These are phyloP conservation scores for Matsumurasca onukii DNA, from an alignment of 1,140 invertebrate genomes.

Conservation along the genomic window DNA sequence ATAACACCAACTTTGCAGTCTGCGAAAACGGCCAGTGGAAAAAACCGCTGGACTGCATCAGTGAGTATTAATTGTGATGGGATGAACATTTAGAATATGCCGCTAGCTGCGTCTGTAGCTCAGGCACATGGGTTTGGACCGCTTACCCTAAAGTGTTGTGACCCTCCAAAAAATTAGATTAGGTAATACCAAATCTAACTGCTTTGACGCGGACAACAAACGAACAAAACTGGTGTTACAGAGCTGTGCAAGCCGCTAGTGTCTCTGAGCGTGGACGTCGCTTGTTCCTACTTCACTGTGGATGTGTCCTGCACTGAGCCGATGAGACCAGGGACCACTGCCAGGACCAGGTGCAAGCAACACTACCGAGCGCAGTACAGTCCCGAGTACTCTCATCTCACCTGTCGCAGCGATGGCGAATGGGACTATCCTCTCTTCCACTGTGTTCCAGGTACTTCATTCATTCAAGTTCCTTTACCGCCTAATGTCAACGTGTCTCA, in stretches of 20 bases:
- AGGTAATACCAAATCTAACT: too few relatives aligned
- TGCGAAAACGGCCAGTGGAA: constrained; percentile 1
- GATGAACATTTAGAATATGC: too few relatives aligned
- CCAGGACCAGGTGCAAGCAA: background rate
- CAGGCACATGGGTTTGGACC: too few relatives aligned
- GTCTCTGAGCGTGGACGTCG: background rate
- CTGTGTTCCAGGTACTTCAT: constrained; percentile 1
- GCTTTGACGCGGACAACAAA: too few relatives aligned
- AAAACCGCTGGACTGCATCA: constrained; percentile 8
- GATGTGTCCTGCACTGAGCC: constrained; percentile 15
- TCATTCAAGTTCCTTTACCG: too few relatives aligned
- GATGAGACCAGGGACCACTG: constrained; percentile 21
- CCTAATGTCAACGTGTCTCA: too few relatives aligned
- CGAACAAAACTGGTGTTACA: too few relatives aligned
- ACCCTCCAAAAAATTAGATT: too few relatives aligned
- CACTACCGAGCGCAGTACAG: constrained; percentile 18
- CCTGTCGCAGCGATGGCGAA: constrained; percentile 37
- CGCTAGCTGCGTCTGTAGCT: too few relatives aligned
- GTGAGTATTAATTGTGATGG: constrained; percentile 13
- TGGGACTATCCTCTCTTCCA: constrained; percentile 30
- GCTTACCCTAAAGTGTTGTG: too few relatives aligned
- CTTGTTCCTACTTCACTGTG: background rate
- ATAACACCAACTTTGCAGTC: background rate
- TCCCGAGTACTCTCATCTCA: background rate
- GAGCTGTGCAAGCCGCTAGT: background rate